Evolutionary conservation across 2,888 invertebrate genomes (phyloP).

Genomic region (Balanococcus diminutus): DNA sequence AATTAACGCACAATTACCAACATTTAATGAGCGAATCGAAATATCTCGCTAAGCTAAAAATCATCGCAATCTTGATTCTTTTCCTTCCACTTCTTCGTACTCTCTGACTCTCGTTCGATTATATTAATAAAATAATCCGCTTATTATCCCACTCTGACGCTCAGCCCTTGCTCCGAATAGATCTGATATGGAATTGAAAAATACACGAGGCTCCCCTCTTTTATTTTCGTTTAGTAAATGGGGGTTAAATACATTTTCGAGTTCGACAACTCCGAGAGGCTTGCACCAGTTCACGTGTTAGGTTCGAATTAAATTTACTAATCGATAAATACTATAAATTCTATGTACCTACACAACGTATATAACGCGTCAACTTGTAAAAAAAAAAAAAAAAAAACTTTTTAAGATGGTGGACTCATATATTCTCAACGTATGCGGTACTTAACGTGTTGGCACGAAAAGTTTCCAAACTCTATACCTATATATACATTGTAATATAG

Average conservation of each 20-base stretch:
- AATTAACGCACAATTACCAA: constrained; percentile 34
- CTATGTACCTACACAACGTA: neutral
- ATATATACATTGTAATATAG: no score
- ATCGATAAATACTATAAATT: neutral
- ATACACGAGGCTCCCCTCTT: neutral
- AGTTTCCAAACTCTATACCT: neutral
- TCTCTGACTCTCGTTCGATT: no score
- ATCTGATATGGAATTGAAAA: no score
- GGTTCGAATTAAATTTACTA: constrained; percentile 18
- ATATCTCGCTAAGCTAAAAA: neutral
- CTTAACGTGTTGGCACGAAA: neutral
- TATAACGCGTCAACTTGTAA: neutral
- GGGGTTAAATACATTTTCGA: constrained; percentile 21
- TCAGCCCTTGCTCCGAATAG: neutral
- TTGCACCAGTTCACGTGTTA: neutral
- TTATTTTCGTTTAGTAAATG: neutral
- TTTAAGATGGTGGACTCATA: neutral
- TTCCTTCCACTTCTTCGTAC: no score
- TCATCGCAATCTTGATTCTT: neutral
- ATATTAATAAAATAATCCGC: neutral
- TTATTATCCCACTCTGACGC: neutral
- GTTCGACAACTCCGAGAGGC: neutral
- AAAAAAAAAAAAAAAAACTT: neutral
- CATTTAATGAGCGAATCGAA: constrained; percentile 25
- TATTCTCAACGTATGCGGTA: neutral